These are phyloP conservation scores for Hylaeus anthracinus DNA, from an alignment of 1,140 invertebrate genomes.

Conservation along the genomic window DNA sequence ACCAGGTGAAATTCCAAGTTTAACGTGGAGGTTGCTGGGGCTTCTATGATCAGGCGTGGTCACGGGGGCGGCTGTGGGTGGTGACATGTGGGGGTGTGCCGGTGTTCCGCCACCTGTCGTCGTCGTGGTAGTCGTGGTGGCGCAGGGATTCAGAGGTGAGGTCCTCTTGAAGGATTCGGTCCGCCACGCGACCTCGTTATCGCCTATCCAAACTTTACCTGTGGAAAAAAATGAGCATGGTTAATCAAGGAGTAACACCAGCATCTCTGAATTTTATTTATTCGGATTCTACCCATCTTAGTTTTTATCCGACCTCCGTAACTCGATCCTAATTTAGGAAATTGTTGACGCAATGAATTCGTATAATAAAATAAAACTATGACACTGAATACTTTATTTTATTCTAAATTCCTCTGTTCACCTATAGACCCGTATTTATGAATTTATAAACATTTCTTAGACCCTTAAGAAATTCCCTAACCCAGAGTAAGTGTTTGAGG, in stretches of 20 bases:
- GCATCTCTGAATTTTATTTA: no score
- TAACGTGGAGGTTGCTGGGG: constrained; percentile 73
- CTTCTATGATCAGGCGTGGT: constrained; percentile 76
- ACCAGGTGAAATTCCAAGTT: constrained; percentile 77
- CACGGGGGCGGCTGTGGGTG: constrained; percentile 73
- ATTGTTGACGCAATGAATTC: no score
- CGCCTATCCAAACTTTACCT: constrained; percentile 79
- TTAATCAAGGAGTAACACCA: no score
- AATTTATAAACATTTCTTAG: no score
- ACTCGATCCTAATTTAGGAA: no score
- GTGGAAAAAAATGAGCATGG: constrained; percentile 28
- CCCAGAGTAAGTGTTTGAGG: background rate
- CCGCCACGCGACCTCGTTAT: constrained; percentile 77
- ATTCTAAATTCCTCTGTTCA: no score
- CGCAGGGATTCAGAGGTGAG: constrained; percentile 72
- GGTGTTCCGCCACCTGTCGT: constrained; percentile 71
- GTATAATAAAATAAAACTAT: no score
- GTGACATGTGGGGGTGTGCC: constrained; percentile 76
- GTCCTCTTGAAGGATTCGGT: constrained; percentile 77
- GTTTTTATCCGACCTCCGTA: no score
- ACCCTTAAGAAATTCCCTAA: background rate
- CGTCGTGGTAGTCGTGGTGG: constrained; percentile 71
- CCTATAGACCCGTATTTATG: no score
- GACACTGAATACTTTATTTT: no score
- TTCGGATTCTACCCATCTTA: no score